Conservation (phyloP, 2,113 vertebrate genomes). For the Elanus axillaris region DNA sequence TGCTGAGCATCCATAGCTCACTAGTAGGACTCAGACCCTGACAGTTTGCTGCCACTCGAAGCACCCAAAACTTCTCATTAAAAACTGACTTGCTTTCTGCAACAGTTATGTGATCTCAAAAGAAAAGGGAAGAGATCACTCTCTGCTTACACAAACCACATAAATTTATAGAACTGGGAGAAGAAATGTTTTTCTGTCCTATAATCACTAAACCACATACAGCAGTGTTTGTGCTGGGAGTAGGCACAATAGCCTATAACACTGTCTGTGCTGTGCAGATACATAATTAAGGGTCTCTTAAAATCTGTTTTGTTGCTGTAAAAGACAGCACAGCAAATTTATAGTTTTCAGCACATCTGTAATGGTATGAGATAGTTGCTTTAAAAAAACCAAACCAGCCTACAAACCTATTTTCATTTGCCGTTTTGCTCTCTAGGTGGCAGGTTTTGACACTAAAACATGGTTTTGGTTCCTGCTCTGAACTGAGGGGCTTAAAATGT, state of each 20-base stretch:
- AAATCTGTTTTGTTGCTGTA: background rate
- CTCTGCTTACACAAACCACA: background rate
- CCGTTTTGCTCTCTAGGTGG: slow-evolving; percentile 39
- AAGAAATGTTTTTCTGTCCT: background rate
- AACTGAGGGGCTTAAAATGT: background rate
- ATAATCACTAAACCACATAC: background rate
- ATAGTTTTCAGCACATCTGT: background rate
- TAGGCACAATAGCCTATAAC: background rate
- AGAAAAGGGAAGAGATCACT: background rate
- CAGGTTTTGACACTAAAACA: slow-evolving; percentile 11
- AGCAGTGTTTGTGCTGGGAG: background rate
- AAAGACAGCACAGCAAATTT: background rate
- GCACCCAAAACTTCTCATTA: background rate
- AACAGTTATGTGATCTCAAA: background rate
- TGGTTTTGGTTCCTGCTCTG: background rate
- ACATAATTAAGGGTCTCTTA: slow-evolving; percentile 7
- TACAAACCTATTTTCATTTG: background rate
- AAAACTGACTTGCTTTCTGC: background rate
- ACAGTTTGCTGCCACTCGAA: background rate
- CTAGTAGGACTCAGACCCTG: background rate
- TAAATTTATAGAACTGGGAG: background rate
- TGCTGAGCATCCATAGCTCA: background rate
- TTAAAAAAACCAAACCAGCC: background rate
- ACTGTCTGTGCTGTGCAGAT: slow-evolving; percentile 16
- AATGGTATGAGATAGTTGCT: background rate